Percentiles rank a stretch among this genome's conserved stretches.
Evolutionary conservation across 1,140 invertebrate species (phyloP).

Genomic region (Cecropterus lyciades): DNA sequence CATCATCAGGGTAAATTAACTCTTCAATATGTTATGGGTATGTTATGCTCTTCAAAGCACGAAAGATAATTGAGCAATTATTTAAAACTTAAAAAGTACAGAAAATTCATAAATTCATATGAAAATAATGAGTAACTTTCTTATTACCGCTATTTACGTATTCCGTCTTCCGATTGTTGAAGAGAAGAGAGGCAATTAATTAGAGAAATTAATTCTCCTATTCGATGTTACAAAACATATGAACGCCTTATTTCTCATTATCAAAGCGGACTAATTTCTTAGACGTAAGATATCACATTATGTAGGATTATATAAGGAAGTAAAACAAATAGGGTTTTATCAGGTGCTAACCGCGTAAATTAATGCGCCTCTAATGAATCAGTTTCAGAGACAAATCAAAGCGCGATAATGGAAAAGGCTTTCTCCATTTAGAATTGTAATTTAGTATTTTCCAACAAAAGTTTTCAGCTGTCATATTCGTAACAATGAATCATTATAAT

Average conservation of each 20-base stretch:
- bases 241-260: background rate
- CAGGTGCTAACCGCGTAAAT: slow-evolving; percentile 50
- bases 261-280: background rate
- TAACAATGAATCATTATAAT: slow-evolving; percentile 5
- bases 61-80: too few species aligned
- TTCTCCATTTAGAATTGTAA: slow-evolving; percentile 5
- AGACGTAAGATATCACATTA: background rate
- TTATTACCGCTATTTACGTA: too few species aligned
- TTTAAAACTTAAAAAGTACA: background rate
- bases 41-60: too few species aligned
- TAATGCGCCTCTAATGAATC: slow-evolving; percentile 72
- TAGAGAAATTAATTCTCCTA: too few species aligned
- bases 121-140: too few species aligned
- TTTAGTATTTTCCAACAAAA: background rate
- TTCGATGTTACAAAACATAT: too few species aligned
- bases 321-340: slow-evolving; percentile 5
- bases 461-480: slow-evolving; percentile 8
- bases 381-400: slow-evolving; percentile 71
- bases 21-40: too few species aligned
- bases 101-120: too few species aligned
- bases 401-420: slow-evolving; percentile 57
- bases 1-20: too few species aligned
- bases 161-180: too few species aligned
- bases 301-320: background rate
- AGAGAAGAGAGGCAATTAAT: too few species aligned